These are phyloP conservation scores for Solenopsis fugax DNA, from an alignment of 1,140 invertebrate genomes.

Conservation along the genomic window DNA sequence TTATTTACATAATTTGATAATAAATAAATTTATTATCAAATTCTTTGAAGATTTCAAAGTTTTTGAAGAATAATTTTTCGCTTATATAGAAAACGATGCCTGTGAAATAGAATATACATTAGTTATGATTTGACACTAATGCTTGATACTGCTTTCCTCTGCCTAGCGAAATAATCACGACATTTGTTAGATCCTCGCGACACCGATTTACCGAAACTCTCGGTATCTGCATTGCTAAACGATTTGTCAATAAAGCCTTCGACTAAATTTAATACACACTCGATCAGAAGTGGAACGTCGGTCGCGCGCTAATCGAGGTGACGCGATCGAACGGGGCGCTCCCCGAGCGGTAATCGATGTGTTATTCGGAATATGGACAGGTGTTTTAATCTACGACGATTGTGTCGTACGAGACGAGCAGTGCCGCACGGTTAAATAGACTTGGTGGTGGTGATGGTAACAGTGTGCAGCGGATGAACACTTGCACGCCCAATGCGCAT, in stretches of 20 bases:
- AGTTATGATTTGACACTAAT: too few relatives aligned
- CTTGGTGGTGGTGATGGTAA: background rate
- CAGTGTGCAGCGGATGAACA: background rate
- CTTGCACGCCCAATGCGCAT: background rate
- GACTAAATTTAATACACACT: conserved; percentile 46
- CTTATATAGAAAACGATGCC: too few relatives aligned
- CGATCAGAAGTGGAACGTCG: conserved; percentile 42
- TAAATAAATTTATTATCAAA: too few relatives aligned
- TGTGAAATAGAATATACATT: too few relatives aligned
- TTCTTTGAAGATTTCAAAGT: too few relatives aligned
- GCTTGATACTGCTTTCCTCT: too few relatives aligned
- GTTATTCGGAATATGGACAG: conserved; percentile 34
- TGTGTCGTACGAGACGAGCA: conserved; percentile 22
- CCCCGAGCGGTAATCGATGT: conserved; percentile 35
- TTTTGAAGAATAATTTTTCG: too few relatives aligned
- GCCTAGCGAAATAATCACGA: too few relatives aligned
- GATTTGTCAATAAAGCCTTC: conserved; percentile 47
- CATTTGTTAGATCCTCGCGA: background rate
- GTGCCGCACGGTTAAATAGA: background rate
- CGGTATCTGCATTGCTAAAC: conserved; percentile 16
- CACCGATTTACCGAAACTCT: conserved; percentile 26
- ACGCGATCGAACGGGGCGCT: conserved; percentile 5
- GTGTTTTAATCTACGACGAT: conserved; percentile 57
- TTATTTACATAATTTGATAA: too few relatives aligned
- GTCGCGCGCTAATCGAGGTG: conserved; percentile 27